Evolutionary conservation across 2,113 vertebrate genomes (phyloP), one percentile per base, ranked within the genome.

Genomic region (Alethe diademata): DNA sequence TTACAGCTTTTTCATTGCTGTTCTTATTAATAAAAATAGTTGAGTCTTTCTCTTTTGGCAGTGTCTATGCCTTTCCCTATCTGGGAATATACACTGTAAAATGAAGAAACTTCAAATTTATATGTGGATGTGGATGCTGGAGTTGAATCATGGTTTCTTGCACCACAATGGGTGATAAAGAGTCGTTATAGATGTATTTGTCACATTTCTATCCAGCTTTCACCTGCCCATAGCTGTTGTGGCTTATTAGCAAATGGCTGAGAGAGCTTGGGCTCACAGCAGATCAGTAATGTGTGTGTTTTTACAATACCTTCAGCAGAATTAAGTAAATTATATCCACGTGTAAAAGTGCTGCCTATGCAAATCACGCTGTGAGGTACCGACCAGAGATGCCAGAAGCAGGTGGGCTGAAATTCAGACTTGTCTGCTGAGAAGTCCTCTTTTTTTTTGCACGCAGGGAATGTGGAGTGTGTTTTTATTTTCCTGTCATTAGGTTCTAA

Each of bases 401-500:
- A 58, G 66, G 23, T 36, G n/a, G 47, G 64, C 61, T 78, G 23
- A 0, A 4, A 10, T 65, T 73, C 38, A 38, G 22, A 25, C 38
- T 66, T 56, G 29, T 62, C 54, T 69, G 57, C 71, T 64, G 54
- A 83, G 51, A 64, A 56, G 50, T 79, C 43, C 19, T 35, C 35
- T 35, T 35, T 35, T 35, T 35, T 35, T 72, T 74, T 72, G 50
- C 38, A 67, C 69, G 51, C n/a, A 70, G 23, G 38, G 56, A 71
- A 79, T 56, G n/a, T 60, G 70, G 47, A 72, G 36, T 51, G n/a
- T 84, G 79, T 25, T 95, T 95, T 75, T 94, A 25, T 81, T 95
- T 96, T 80, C 53, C 60, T 56, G 51, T 83, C 65, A 58, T n/a
- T 85, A 57, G 12, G 23, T 90, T 96, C 86, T 90, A 42, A 72